Conservation (phyloP, 2,113 vertebrate genomes). For the Myodes glareolus region DNA sequence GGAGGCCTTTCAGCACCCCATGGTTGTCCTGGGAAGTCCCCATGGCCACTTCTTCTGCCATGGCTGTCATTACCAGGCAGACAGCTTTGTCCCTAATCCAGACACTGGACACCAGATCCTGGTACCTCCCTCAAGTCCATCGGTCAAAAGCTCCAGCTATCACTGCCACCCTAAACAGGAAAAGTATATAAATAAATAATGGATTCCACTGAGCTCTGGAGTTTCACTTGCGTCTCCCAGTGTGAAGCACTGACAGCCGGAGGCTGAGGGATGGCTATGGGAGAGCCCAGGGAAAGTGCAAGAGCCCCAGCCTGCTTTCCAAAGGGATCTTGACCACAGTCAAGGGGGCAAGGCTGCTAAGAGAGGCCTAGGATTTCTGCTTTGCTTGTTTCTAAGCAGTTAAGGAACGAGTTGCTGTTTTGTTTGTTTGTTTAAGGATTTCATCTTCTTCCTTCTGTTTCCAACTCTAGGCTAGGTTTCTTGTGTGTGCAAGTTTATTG, state of each 20-base stretch:
- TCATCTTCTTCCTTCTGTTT: neutral
- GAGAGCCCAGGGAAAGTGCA: neutral
- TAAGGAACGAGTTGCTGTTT: neutral
- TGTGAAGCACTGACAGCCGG: neutral
- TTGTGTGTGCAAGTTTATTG: neutral
- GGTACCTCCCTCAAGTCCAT: accelerated
- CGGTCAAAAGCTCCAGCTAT: neutral
- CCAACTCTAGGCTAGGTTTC: neutral
- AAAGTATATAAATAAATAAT: neutral
- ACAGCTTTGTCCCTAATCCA: neutral
- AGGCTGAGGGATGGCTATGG: neutral
- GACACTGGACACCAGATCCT: neutral
- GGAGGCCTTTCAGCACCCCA: neutral
- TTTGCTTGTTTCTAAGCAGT: neutral
- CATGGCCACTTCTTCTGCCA: accelerated
- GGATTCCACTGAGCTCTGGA: neutral
- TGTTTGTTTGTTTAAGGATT: neutral
- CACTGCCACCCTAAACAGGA: neutral
- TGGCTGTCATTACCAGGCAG: neutral
- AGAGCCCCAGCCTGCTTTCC: accelerated
- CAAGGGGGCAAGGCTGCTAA: neutral
- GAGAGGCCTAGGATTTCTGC: neutral
- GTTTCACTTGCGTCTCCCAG: neutral
- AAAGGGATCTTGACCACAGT: neutral
- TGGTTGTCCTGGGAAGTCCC: neutral